Percentiles rank a stretch among this genome's conserved stretches.
Evolutionary conservation across 2,797 vertebrate genomes (phyloP).

Genomic region (Enteromius fasciolatus): DNA sequence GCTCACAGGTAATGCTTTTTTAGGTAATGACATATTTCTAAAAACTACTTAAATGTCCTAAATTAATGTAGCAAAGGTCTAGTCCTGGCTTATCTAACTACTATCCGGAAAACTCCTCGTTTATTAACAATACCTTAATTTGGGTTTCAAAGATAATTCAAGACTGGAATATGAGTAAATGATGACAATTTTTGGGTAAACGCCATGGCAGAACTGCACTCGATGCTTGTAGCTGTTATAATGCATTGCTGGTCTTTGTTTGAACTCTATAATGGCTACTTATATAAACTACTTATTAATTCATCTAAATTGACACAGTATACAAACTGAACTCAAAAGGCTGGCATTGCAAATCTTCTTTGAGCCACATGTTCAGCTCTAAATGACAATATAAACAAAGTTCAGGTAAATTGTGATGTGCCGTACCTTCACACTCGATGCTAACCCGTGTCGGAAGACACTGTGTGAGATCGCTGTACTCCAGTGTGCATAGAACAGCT

Average conservation of each 20-base stretch:
- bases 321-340: not conserved
- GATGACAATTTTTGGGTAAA: not conserved
- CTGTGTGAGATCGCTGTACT: slow-evolving; percentile 76
- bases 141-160: not conserved
- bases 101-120: not conserved
- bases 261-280: too few species aligned
- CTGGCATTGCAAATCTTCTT: not conserved
- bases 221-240: too few species aligned
- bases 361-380: not conserved
- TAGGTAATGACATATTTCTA: too few species aligned
- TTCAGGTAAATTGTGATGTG: not conserved
- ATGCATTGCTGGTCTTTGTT: too few species aligned
- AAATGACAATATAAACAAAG: not conserved
- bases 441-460: slow-evolving; percentile 79
- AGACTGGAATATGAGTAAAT: not conserved
- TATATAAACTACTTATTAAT: too few species aligned
- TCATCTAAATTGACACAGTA: not conserved
- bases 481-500: slow-evolving; percentile 72
- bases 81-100: too few species aligned
- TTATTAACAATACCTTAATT: not conserved
- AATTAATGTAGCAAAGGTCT: too few species aligned
- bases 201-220: too few species aligned
- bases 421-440: slow-evolving; percentile 76
- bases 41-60: too few species aligned
- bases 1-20: too few species aligned